Evolutionary conservation across 2,888 invertebrate genomes (phyloP).

Genomic region (Erynnis tages): DNA sequence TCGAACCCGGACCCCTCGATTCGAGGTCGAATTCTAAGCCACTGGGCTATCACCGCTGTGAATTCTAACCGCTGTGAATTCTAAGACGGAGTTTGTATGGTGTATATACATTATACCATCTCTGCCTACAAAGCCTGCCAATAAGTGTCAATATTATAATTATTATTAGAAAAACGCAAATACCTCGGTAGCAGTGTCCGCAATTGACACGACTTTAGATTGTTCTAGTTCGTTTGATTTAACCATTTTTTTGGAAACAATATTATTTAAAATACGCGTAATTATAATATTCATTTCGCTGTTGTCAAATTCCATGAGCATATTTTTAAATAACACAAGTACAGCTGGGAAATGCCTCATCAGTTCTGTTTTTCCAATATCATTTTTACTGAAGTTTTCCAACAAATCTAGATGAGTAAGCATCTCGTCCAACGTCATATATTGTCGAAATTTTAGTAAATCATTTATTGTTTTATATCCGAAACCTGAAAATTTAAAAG

Average conservation of each 20-base stretch:
- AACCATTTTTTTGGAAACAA: slow-evolving; percentile 47
- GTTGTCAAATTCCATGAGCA: slow-evolving; percentile 60
- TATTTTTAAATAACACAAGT: slow-evolving; percentile 49
- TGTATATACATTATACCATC: too few relatives aligned
- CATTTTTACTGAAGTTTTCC: slow-evolving; percentile 46
- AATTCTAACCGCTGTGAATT: too few relatives aligned
- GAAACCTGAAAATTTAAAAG: slow-evolving; percentile 57
- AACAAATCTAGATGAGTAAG: slow-evolving; percentile 56
- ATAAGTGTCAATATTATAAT: too few relatives aligned
- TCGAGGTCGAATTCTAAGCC: too few relatives aligned
- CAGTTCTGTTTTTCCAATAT: slow-evolving; percentile 50
- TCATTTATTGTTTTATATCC: slow-evolving; percentile 50
- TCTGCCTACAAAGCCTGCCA: too few relatives aligned
- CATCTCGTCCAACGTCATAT: slow-evolving; percentile 62
- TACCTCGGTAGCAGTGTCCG: slow-evolving; percentile 60
- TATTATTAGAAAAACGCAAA: background rate
- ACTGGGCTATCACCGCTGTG: too few relatives aligned
- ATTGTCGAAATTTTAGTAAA: slow-evolving; percentile 49
- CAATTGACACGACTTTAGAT: slow-evolving; percentile 39
- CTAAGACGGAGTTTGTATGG: too few relatives aligned
- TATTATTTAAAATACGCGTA: slow-evolving; percentile 57
- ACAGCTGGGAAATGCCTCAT: slow-evolving; percentile 45
- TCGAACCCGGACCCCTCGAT: too few relatives aligned
- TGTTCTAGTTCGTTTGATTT: slow-evolving; percentile 35
- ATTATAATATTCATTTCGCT: slow-evolving; percentile 64